These are phyloP conservation scores for Heptranchias perlo DNA, from an alignment of 2,113 vertebrate species.

Conservation along the genomic window DNA sequence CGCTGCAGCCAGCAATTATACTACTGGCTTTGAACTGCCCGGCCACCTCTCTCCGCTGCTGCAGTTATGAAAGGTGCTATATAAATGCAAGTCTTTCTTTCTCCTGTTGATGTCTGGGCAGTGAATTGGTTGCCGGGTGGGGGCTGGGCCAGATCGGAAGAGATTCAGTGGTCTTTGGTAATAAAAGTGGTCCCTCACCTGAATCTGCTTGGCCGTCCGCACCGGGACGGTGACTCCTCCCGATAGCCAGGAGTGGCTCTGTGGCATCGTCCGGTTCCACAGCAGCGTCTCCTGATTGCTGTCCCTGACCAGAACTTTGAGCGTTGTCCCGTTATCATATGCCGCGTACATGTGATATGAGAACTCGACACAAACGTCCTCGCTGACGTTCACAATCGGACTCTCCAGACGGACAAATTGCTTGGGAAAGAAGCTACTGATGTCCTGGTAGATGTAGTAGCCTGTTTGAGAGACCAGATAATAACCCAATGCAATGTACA, in stretches of 20 bases:
- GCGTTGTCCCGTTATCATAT: background rate
- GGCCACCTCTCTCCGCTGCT: no score
- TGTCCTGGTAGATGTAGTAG: slow-evolving; percentile 65
- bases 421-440: slow-evolving; percentile 51
- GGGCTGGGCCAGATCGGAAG: no score
- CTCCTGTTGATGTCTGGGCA: no score
- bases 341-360: slow-evolving; percentile 64
- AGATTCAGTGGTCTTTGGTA: no score
- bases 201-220: slow-evolving; percentile 45
- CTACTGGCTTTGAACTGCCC: no score
- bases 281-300: slow-evolving; percentile 43
- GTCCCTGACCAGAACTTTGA: slow-evolving; percentile 53
- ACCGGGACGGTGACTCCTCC: slow-evolving; percentile 53
- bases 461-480: background rate
- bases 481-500: no score
- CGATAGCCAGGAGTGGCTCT: slow-evolving; percentile 65
- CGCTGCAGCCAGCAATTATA: no score
- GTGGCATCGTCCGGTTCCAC: slow-evolving; percentile 56
- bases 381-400: slow-evolving; percentile 41
- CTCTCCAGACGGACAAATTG: slow-evolving; percentile 57
- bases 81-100: no score
- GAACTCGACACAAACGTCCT: slow-evolving; percentile 61
- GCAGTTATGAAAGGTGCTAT: no score
- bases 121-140: no score
- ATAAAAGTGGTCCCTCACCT: slow-evolving; percentile 50